Base-by-base conservation (phyloP, 1,140 invertebrate species). In the Andricus grossulariae region DNA sequence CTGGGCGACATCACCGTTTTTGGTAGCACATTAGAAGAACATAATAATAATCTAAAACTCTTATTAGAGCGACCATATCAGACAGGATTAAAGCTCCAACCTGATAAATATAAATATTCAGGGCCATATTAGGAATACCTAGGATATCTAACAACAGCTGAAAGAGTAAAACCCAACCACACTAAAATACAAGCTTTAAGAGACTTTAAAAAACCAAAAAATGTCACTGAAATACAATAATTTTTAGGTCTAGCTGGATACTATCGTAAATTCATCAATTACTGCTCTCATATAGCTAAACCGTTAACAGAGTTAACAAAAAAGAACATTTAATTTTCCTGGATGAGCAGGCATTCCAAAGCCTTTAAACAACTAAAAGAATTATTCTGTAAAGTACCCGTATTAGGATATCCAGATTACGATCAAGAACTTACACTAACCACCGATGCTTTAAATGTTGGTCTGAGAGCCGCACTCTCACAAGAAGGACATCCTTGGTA, bases 361-460 rank as follows among this genome's bases (percentile, higher is more conserved):
- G 73, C 73, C 16, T 54, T 74, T 11, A 54, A 74, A 54, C 16
- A 57, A 12, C 57, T 11, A 74, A 74, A 45, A 57, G 57, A 45
- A 55, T 25, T 11, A 7, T 74, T 10, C 12, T 19, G n/a, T n/a
- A n/a, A n/a, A n/a, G n/a, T 49, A 50, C 74, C 74, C 21, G 54
- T 81, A 1, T 60, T 81, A 50, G 51, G 32, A 72, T 80, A 80
- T 45, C 75, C 81, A 10, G 78, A 82, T 52, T 80, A 76, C 66
- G 19, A 72, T 10, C 74, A 77, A 74, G 19, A 19, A 71, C 80
- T 82, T 51, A 60, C 73, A 39, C 32, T 80, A 39, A 72, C 57
- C 4, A 80, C 78, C 0, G 81, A 82, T 19, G 81, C 81, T n/a
- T 75, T 51, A 2, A 55, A 54, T 49, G 15, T 49, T 1, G n/a